Evolutionary conservation across 2,797 vertebrate genomes (phyloP).

Genomic region (Meriones psammophilus): DNA sequence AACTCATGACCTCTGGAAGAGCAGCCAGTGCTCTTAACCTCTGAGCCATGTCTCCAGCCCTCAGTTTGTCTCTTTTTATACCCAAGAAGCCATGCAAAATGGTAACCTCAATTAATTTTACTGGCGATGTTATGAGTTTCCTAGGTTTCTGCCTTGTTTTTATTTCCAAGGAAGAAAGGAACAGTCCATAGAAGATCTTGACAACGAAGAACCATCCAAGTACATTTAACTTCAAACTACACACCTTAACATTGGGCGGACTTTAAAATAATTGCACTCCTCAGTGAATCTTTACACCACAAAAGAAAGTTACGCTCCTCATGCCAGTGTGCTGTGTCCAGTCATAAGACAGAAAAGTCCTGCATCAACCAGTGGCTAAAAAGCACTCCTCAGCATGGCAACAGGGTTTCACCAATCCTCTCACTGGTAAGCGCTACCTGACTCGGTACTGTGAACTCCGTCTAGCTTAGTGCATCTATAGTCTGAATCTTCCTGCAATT

Average conservation of each 20-base stretch:
- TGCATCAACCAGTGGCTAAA: constrained; percentile 32
- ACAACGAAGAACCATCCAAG: background rate
- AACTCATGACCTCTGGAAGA: no score
- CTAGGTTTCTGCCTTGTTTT: constrained; percentile 28
- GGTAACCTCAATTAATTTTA: constrained; percentile 42
- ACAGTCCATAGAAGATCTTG: background rate
- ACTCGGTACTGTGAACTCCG: background rate
- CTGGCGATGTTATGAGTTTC: background rate
- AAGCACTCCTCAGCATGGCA: background rate
- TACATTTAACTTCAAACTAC: constrained; percentile 29
- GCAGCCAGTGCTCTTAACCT: no score
- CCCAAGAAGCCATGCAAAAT: constrained; percentile 10
- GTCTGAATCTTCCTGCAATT: constrained; percentile 13
- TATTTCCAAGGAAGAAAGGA: background rate
- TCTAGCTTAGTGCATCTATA: background rate
- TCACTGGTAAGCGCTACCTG: background rate
- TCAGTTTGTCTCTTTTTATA: background rate
- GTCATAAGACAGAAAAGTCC: constrained; percentile 20
- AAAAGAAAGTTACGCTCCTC: constrained; percentile 35
- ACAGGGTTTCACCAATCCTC: background rate
- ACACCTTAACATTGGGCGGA: background rate
- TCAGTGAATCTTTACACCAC: constrained; percentile 67
- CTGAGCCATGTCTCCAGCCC: no score
- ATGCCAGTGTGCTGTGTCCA: background rate
- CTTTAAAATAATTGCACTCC: constrained; percentile 59